Evolutionary conservation across 2,888 invertebrate genomes (phyloP), one percentile per base, ranked within the genome.

Genomic region (Sphaeridia pumilis): DNA sequence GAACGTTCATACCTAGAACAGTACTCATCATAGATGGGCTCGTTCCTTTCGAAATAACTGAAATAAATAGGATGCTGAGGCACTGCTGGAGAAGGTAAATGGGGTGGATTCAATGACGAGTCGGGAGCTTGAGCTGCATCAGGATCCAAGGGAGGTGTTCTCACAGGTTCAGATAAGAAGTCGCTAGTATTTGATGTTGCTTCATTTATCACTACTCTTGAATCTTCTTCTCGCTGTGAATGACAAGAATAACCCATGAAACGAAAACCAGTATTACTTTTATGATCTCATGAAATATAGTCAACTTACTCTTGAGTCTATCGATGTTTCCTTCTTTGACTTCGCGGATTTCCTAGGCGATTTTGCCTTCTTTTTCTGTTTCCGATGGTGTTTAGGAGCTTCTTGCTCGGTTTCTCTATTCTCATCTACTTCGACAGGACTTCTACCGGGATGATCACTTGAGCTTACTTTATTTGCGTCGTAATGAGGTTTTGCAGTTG

Each of bases 101-200:
- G 65, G 22, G 61, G 57, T 43, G 65, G 63, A 52, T 65, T 63
- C 7, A 65, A 54, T 10, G 65, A 65, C 14, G 65, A 65, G 46
- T 65, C 65, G 1, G 65, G 65, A 31, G 65, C 63, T 52, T 60
- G 62, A 42, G 58, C 59, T 22, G 59, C 47, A 38, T 64, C 64
- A 20, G 57, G 26, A 48, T 64, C 64, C 20, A 61, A 60, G 17
- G 63, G 63, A 36, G 65, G 65, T 3, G 61, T 65, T 43, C 61
- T 52, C 7, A 61, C 58, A 52, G 58, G 61, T 25, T 58, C 61
- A 10, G 58, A 53, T 4, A 59, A 56, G 7, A 58, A 60, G 49
- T 61, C 61, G 49, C 59, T 60, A 28, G 61, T 50, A 53, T 61
- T 64, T 22, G 64, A 64, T 22, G 64, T 61, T 27, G 63, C 58